Evolutionary conservation across 1,140 invertebrate species (phyloP), one percentile per base, ranked within the genome.

Genomic region (Oryctes rhinoceros): DNA sequence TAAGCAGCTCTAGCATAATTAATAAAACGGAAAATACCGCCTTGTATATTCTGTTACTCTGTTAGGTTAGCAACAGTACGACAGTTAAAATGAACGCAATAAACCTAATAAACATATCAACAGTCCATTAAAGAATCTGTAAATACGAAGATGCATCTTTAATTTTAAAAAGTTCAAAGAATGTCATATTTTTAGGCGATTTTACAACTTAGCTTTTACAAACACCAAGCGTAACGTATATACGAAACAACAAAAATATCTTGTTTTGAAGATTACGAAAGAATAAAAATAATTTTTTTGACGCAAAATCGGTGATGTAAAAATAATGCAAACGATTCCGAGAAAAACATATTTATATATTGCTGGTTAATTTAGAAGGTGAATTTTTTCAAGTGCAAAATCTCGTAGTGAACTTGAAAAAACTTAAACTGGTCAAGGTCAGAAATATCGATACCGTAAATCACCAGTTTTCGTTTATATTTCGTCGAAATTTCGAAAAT

Each of bases 401-500:
- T 13, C 13, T 59, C 53, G 15, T 1, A 59, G 39, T 39, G 39
- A 59, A 59, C 53, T 39, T 39, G 18, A 59, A 59, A 59, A 59
- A 59, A n/a, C 15, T 59, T 59, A 59, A n/a, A 18, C 53, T 59
- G 53, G 53, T 59, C 53, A 59, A 59, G 53, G 53, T 59, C n/a
- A 15, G 5, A 59, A 59, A 59, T 59, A 59, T 59, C 53, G 53
- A 59, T 15, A 59, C 15, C n/a, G 3, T 59, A 59, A 59, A 59
- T 59, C 53, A 59, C 53, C 5, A 1, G 53, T 59, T n/a, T 53
- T 11, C n/a, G n/a, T 59, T 59, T 59, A 59, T 59, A 59, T 59
- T 4, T 15, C 15, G 53, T 4, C 13, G 49, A 18, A 39, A 59
- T n/a, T 15, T n/a, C 18, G 18, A 59, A 59, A 59, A 59, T 59